Conservation (phyloP, 2,888 invertebrate species). For the Dicranocentrus wangi region DNA sequence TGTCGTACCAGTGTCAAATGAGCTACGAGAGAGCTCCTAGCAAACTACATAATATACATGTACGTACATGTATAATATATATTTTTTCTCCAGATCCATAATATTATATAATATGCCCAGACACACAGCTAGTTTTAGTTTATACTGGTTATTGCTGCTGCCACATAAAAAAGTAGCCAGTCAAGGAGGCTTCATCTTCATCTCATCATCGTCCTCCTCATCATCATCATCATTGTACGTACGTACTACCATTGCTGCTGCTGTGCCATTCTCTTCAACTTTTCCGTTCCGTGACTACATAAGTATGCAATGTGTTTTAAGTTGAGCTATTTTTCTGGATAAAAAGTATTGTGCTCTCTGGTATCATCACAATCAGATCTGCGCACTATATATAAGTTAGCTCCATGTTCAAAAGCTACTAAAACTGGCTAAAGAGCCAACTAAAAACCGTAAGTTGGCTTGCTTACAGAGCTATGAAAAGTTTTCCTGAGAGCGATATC, state of each 20-base stretch:
- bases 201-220: conserved; percentile 23
- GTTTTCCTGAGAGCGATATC: conserved; percentile 21
- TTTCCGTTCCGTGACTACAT: too few relatives aligned
- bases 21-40: neutral
- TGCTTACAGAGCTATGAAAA: neutral
- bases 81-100: too few relatives aligned
- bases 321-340: neutral
- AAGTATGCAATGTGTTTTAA: neutral
- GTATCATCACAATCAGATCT: too few relatives aligned
- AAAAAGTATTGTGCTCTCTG: neutral
- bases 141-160: too few relatives aligned
- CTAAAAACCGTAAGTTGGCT: conserved; percentile 14
- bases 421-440: conserved; percentile 28
- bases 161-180: conserved; percentile 19
- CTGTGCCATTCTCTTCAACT: neutral
- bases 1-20: conserved; percentile 17
- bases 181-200: conserved; percentile 29
- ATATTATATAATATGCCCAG: too few relatives aligned
- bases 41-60: neutral
- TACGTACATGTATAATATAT: neutral
- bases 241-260: neutral
- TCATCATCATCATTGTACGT: conserved; percentile 1
- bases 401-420: conserved; percentile 29
- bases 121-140: too few relatives aligned
- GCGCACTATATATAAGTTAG: too few relatives aligned